These are phyloP conservation scores for Liolophura sinensis DNA, from an alignment of 1,140 invertebrate genomes.

Conservation along the genomic window DNA sequence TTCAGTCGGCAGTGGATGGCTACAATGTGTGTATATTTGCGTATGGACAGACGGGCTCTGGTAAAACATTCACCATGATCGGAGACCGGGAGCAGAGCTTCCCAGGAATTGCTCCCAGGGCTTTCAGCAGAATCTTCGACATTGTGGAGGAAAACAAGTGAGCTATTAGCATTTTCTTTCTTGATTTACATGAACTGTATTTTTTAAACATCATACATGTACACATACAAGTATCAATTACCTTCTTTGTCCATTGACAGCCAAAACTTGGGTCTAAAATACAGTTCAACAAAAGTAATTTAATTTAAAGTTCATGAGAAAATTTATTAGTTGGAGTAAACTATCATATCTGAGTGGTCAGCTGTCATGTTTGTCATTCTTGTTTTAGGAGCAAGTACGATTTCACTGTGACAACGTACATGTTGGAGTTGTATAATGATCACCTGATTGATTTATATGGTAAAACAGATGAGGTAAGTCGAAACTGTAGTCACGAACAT, in stretches of 20 bases:
- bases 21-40: constrained; percentile 94
- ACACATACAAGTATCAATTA: too few relatives aligned
- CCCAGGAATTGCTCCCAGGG: constrained; percentile 51
- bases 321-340: too few relatives aligned
- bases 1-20: constrained; percentile 74
- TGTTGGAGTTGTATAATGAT: constrained; percentile 58
- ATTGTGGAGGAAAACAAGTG: constrained; percentile 49
- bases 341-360: too few relatives aligned
- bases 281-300: too few relatives aligned
- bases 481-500: too few relatives aligned
- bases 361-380: background rate
- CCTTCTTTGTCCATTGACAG: too few relatives aligned
- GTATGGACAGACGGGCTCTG: constrained; percentile 90
- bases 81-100: constrained; percentile 57
- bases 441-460: constrained; percentile 53
- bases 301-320: too few relatives aligned
- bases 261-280: too few relatives aligned
- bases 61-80: constrained; percentile 75
- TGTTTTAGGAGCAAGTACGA: constrained; percentile 43
- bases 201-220: background rate
- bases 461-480: constrained; percentile 45
- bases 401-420: constrained; percentile 43
- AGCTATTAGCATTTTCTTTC: constrained; percentile 2
- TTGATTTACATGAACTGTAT: background rate
- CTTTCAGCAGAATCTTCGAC: constrained; percentile 51